Base-by-base conservation (phyloP, 2,888 invertebrate species). In the Temnothorax unifasciatus region DNA sequence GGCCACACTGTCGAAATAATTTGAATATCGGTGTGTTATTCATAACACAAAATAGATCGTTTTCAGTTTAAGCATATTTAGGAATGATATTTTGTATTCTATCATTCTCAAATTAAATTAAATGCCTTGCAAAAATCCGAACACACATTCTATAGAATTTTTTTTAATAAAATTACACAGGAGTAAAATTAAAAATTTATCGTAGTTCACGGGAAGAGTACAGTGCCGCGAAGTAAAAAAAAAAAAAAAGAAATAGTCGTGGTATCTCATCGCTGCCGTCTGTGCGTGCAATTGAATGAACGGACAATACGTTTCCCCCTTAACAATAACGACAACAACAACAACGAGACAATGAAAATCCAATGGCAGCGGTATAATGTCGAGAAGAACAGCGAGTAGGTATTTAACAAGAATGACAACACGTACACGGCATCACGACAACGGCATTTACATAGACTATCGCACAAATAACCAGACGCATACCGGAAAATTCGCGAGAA, bases 281-380 rank as follows among this genome's bases (percentile, higher is more conserved):
- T 71, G 59, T 59, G 79, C 59, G 57, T 79, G 63, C 63, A 71
- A 81, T 81, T 59, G 73, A 75, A 44, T 59, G 73, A 75, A 44
- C 59, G 73, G 59, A 85, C 77, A 85, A 74, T 82, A 81, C 79
- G 21, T 47, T 81, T 81, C 29, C 34, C 59, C 21, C 59, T 84
- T 87, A 89, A 88, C 89, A 89, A 90, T 88, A 89, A 88, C 89
- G 88, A 86, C 85, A 90, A 88, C 88, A 89, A 88, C 85, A 88
- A 90, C 88, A 86, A 86, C 85, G 85, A 90, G 73, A 52, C 68
- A 82, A 88, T 89, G 87, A 85, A 71, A 82, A 84, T 84, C 73
- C 82, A 76, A 83, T 81, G 86, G 83, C 84, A 85, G 83, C 87
- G 74, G 83, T 81, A 71, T 64, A 74, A 73, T 86, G 86, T 82